Conservation (phyloP, 1,140 invertebrate genomes). For the Coptotermes formosanus region DNA sequence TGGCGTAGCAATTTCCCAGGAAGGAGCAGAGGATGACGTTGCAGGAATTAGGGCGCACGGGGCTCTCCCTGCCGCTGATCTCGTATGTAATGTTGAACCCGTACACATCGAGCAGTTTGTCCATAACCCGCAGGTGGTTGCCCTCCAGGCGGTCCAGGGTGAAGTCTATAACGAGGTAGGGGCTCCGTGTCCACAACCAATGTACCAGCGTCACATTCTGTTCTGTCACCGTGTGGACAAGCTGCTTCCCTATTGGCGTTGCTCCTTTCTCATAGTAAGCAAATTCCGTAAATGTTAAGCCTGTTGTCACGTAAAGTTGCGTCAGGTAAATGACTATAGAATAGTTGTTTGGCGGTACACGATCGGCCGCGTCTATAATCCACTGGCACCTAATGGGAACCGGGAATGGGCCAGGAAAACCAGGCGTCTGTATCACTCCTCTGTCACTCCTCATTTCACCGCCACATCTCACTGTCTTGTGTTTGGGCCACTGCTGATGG, state of each 20-base stretch:
- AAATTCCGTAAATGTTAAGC: constrained; percentile 79
- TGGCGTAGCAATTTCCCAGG: constrained; percentile 77
- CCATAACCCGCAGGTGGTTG: constrained; percentile 76
- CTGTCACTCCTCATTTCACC: constrained; percentile 58
- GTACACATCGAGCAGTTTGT: constrained; percentile 78
- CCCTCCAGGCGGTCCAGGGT: constrained; percentile 70
- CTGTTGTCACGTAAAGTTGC: constrained; percentile 80
- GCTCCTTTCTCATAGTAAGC: constrained; percentile 69
- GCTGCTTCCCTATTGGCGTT: constrained; percentile 57
- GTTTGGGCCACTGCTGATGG: background rate
- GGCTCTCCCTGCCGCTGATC: constrained; percentile 52
- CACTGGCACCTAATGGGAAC: constrained; percentile 82
- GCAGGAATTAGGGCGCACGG: constrained; percentile 62
- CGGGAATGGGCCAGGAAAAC: constrained; percentile 74
- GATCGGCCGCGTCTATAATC: constrained; percentile 74
- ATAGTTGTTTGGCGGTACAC: constrained; percentile 50
- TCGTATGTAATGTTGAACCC: constrained; percentile 93
- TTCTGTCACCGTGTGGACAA: constrained; percentile 64
- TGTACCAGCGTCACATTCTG: constrained; percentile 67
- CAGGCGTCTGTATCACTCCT: constrained; percentile 75
- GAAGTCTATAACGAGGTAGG: constrained; percentile 77
- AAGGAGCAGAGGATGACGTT: constrained; percentile 76
- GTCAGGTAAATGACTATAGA: constrained; percentile 84
- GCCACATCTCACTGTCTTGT: constrained; percentile 52
- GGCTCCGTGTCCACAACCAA: constrained; percentile 67